Evolutionary conservation across 2,888 invertebrate species (phyloP).

Genomic region (Drosophila pseudotalamancana): DNA sequence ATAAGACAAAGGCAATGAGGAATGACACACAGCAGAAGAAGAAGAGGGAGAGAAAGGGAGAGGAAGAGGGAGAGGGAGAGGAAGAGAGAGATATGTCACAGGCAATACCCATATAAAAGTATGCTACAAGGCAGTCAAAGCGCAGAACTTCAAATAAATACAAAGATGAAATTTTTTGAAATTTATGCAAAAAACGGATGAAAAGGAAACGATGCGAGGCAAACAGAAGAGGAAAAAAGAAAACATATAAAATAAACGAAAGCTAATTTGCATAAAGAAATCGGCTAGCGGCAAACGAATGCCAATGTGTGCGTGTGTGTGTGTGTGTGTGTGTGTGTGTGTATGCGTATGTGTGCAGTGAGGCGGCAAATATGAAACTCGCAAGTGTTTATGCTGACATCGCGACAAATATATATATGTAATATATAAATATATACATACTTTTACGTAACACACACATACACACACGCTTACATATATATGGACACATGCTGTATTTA

Average conservation of each 20-base stretch:
- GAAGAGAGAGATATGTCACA: slow-evolving; percentile 43
- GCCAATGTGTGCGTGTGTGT: slow-evolving; percentile 4
- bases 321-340: slow-evolving; percentile 13
- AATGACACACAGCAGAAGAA: slow-evolving; percentile 10
- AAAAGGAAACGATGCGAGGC: slow-evolving; percentile 25
- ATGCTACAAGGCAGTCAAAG: slow-evolving; percentile 44
- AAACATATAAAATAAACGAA: slow-evolving; percentile 39
- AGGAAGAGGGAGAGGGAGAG: not conserved
- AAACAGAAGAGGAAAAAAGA: slow-evolving; percentile 17
- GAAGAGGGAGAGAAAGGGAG: not conserved
- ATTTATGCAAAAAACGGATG: slow-evolving; percentile 69
- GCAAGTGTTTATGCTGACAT: slow-evolving; percentile 75
- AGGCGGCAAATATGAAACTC: slow-evolving; percentile 71
- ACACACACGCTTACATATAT: slow-evolving; percentile 3
- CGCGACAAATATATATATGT: slow-evolving; percentile 51
- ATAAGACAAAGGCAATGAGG: slow-evolving; percentile 59
- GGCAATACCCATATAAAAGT: slow-evolving; percentile 59
- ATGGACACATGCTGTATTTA: too few species aligned
- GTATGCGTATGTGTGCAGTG: slow-evolving; percentile 45
- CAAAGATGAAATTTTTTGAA: slow-evolving; percentile 64
- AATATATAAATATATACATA: not conserved
- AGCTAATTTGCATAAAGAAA: slow-evolving; percentile 76
- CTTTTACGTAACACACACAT: not conserved
- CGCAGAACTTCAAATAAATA: slow-evolving; percentile 57
- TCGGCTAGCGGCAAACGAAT: slow-evolving; percentile 59